Percentiles rank a stretch among this genome's conserved stretches.
Conservation (phyloP, 1,140 invertebrate genomes). For the Sinonovacula constricta region DNA sequence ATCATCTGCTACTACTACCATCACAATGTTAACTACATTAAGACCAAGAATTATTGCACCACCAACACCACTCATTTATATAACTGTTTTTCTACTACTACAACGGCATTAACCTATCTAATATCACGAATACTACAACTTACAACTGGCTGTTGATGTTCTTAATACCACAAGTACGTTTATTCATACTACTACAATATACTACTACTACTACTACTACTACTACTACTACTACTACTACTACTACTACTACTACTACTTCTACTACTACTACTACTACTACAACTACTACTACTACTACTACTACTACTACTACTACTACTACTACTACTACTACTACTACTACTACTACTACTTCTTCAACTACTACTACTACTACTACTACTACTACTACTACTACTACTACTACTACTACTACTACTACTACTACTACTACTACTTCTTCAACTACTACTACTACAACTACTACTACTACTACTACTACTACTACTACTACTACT, state of each 20-base stretch:
- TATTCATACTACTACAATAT: conserved; percentile 22
- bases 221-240: conserved; percentile 36
- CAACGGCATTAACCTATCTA: neutral
- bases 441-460: conserved; percentile 33
- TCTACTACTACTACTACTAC: neutral
- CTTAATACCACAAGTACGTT: neutral
- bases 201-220: too few relatives aligned
- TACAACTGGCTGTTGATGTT: neutral
- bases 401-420: conserved; percentile 39
- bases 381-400: conserved; percentile 31
- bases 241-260: conserved; percentile 46
- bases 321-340: conserved; percentile 46
- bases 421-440: conserved; percentile 29
- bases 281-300: conserved; percentile 45
- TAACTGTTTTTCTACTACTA: neutral
- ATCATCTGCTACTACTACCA: too few relatives aligned
- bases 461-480: conserved; percentile 31
- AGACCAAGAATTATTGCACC: neutral
- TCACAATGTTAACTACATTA: neutral
- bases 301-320: conserved; percentile 49
- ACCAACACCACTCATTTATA: neutral
- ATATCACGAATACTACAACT: neutral
- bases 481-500: neutral
- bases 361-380: conserved; percentile 41
- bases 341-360: conserved; percentile 41